Percentiles rank a stretch among this genome's conserved stretches.
Conservation (phyloP, 2,888 invertebrate species). For the Ariolimax columbianus region DNA sequence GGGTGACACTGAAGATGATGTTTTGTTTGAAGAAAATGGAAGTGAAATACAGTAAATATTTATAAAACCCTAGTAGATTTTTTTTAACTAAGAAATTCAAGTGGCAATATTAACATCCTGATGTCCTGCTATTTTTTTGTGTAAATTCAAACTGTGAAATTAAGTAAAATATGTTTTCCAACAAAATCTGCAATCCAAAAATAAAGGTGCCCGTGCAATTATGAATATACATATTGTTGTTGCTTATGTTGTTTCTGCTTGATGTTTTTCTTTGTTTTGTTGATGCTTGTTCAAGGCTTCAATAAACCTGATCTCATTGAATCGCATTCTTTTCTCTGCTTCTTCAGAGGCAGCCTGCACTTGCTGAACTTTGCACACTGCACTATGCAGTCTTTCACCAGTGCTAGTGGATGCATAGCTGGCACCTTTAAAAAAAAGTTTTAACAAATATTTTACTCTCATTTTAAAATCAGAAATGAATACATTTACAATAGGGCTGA, state of each 20-base stretch:
- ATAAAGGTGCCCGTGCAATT: too few relatives aligned
- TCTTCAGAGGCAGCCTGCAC: slow-evolving; percentile 20
- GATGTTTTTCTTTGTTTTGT: not conserved
- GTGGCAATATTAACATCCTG: too few relatives aligned
- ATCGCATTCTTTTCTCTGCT: slow-evolving; percentile 32
- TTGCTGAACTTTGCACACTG: slow-evolving; percentile 31
- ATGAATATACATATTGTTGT: not conserved
- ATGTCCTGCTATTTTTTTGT: too few relatives aligned
- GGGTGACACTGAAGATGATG: too few relatives aligned
- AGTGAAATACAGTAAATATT: too few relatives aligned
- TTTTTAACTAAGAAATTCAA: too few relatives aligned
- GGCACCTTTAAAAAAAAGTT: slow-evolving; percentile 28
- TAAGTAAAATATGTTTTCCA: not conserved
- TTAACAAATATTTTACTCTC: not conserved
- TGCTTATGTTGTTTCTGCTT: not conserved
- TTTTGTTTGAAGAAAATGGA: too few relatives aligned
- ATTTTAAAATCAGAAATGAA: not conserved
- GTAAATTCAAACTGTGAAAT: too few relatives aligned
- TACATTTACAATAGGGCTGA: too few relatives aligned
- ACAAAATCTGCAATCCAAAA: slow-evolving; percentile 2
- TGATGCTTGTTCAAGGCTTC: slow-evolving; percentile 37
- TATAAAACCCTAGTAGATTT: too few relatives aligned
- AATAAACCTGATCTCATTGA: slow-evolving; percentile 22
- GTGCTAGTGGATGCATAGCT: slow-evolving; percentile 50
- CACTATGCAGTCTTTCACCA: slow-evolving; percentile 50